A percentile compares a stretch with the other conserved stretches of the same genome.
Conservation (phyloP, 2,797 vertebrate genomes). For the Periophthalmus magnuspinnatus region DNA sequence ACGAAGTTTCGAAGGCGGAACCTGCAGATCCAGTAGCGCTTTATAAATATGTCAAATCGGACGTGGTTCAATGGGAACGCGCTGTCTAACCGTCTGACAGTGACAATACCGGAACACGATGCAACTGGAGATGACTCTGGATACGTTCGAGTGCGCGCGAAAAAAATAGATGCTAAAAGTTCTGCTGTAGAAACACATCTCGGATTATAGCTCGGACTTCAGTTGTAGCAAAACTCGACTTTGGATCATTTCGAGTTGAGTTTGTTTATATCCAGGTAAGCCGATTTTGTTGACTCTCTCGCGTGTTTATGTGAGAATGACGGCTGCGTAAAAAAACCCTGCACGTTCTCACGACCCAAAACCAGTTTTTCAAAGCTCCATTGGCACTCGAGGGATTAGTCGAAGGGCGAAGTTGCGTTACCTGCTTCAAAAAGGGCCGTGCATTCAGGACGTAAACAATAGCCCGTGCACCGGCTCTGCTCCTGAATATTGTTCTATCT, state of each 20-base stretch:
- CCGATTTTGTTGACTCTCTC: not conserved
- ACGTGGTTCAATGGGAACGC: not conserved
- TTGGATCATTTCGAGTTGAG: constrained; percentile 15
- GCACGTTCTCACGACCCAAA: not conserved
- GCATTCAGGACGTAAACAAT: not conserved
- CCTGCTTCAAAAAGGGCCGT: not conserved
- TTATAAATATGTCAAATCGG: constrained; percentile 53
- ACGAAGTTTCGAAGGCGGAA: constrained; percentile 79
- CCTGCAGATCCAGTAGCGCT: constrained; percentile 55
- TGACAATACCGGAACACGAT: not conserved
- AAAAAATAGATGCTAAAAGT: constrained; percentile 48
- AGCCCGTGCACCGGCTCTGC: not conserved
- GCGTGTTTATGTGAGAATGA: not conserved
- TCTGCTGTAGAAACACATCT: not conserved
- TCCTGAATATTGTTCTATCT: not conserved
- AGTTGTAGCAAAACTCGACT: not conserved
- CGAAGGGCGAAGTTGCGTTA: constrained; percentile 2
- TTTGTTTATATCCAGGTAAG: not conserved
- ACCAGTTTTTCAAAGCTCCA: not conserved
- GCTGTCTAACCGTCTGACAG: not conserved
- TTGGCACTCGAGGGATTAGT: not conserved
- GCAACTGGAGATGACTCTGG: constrained; percentile 11
- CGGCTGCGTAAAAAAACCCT: constrained; percentile 1
- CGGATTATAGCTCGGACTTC: not conserved
- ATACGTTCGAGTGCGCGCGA: constrained; percentile 26